Evolutionary conservation across 1,140 invertebrate species (phyloP), one percentile per base, ranked within the genome.

Genomic region (Ceratina calcarata): DNA sequence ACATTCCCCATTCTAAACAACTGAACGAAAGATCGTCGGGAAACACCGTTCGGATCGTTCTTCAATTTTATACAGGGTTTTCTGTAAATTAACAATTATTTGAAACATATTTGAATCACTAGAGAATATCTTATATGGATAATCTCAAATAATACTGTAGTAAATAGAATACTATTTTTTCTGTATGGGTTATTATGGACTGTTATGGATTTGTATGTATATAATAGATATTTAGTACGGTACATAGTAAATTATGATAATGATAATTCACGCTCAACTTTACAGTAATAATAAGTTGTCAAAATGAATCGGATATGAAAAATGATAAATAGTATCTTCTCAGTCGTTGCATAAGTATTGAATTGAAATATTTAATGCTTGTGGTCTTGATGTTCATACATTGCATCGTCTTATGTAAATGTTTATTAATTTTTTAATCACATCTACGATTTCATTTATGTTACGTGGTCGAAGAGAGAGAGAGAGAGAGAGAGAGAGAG

Each of bases 1-100:
- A 45, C 37, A 45, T 45, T 85, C 85, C 83, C 71, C 74, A 65
- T 69, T 85, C 73, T 73, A 82, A 84, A 84, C 37, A 81, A 75
- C 85, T n/a, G 60, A 60, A 78, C 72, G 70, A 78, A 75, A 83
- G 66, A 51, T 62, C 37, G 10, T 45, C 3, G 37, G 37, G 3
- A 45, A 45, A 83, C 79, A 83, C 79, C 80, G 60, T 57, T 67
- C n/a, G 24, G 27, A 79, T 64, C 53, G 73, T 72, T 62, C 57
- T 74, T 60, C 62, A 22, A 79, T 66, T 37, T 57, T 71, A 66
- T 37, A 72, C 51, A 58, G 49, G 27, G 53, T 64, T 51, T 20
- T 72, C 49, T 49, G 60, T 71, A 72, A 27, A 37, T 24, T 64
- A 45, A 45, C 37, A 45, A 10, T 45, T 10, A 45, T 0, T 45